Evolutionary conservation across 2,797 vertebrate genomes (phyloP), one percentile per base, ranked within the genome.

Genomic region (Enteromius radiatus): DNA sequence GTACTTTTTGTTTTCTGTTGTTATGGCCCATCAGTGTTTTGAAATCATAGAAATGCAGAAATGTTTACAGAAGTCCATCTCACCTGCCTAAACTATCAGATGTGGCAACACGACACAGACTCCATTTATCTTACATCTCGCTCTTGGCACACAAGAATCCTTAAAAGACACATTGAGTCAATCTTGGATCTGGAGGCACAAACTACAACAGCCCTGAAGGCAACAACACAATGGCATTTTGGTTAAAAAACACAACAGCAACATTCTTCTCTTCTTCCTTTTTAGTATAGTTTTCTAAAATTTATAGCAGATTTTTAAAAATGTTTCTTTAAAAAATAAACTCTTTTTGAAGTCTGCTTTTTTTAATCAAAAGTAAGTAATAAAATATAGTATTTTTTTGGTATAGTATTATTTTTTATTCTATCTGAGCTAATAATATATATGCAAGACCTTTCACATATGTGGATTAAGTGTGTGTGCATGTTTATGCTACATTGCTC

Each of bases 11-110:
- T 67, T 56, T 63, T 38, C 19, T 5, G 4, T 33, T 71, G 38
- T 61, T 63, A 14, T 73, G 79, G 79, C 8, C 21, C 7, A 47
- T 81, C 67, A 23, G 12, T 71, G 26, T 80, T 71, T 33, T 1
- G 1, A n/a, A 43, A 69, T 23, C 31, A 12, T 12, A 61, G 12
- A 28, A 61, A 61, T 15, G 26, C 12, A 15, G 26, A 61, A 15
- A 28, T 12, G 12, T 26, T 6, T 12, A 41, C 12, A n/a, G 9
- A 38, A 68, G 15, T 61, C 15, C 28, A 33, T 31, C 11, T 19
- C 23, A 61, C 54, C 8, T 61, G 15, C 17, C 19, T 59, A 31
- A 76, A 47, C 26, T 41, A 77, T 45, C 5, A 31, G 19, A 68
- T 41, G 23, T 68, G 19, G 21, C 10, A 38, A n/a, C 10, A 41